Evolutionary conservation across 2,113 vertebrate genomes (phyloP).

Genomic region (Mungos mungo): DNA sequence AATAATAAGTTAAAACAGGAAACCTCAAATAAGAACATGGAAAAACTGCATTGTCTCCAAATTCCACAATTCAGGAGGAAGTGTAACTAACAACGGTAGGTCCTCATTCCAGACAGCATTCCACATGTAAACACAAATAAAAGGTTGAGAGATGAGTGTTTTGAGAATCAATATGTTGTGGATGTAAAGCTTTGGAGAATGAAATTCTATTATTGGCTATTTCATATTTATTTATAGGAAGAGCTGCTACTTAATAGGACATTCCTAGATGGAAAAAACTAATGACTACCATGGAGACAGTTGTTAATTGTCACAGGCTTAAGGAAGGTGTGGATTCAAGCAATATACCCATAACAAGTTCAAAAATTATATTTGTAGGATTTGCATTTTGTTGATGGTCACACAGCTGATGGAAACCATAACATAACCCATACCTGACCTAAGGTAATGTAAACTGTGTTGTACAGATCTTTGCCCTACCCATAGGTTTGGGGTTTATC

Average conservation of each 20-base stretch:
- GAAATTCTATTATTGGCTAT: not conserved
- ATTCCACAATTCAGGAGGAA: not conserved
- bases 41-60: not conserved
- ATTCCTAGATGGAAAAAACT: not conserved
- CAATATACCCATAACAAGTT: not conserved
- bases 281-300: not conserved
- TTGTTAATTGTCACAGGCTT: not conserved
- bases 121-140: no score
- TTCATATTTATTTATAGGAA: not conserved
- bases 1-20: not conserved
- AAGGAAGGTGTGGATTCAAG: not conserved
- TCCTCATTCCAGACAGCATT: not conserved
- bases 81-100: not conserved
- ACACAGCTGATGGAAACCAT: not conserved
- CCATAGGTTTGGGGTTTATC: not conserved
- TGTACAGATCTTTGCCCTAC: not conserved
- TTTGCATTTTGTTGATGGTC: not conserved
- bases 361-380: not conserved
- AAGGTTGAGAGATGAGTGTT: rapidly evolving
- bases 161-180: rapidly evolving
- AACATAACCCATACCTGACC: not conserved
- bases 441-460: not conserved
- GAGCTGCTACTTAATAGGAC: not conserved
- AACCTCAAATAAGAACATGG: not conserved
- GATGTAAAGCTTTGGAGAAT: not conserved